A percentile compares a stretch with the other conserved stretches of the same genome.
phyloP scores from a whole-genome alignment of 2,888 invertebrate genomes.

The Saturnia japonica region DNA sequence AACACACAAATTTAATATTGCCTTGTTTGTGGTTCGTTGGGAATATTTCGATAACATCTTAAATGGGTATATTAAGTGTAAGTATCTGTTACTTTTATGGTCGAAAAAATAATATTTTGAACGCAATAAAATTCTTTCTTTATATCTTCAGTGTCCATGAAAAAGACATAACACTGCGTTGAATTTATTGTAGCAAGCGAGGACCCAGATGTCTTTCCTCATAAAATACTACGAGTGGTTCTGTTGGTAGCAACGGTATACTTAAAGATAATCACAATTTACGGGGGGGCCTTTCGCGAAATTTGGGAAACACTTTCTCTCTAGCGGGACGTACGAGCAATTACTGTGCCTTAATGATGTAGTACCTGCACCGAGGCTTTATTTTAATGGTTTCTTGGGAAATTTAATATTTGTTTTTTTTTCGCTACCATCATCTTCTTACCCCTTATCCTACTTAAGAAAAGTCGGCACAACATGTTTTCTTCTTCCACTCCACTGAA shows the following conservation, averaged over 20 bases:
- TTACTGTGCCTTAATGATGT: conserved; percentile 67
- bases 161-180: conserved; percentile 77
- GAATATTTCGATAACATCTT: conserved; percentile 30
- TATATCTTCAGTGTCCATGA: conserved; percentile 72
- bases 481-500: no score
- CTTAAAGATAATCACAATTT: conserved; percentile 81
- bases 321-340: conserved; percentile 62
- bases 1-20: conserved; percentile 4
- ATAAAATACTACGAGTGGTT: conserved; percentile 78
- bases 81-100: conserved; percentile 47
- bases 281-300: conserved; percentile 63
- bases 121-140: conserved; percentile 69
- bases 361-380: conserved; percentile 42
- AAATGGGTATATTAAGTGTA: conserved; percentile 40
- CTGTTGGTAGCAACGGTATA: conserved; percentile 70
- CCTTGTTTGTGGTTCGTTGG: neutral
- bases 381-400: conserved; percentile 52
- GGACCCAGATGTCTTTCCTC: conserved; percentile 79
- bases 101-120: conserved; percentile 62
- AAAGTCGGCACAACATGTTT: no score
- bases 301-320: conserved; percentile 66
- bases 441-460: no score
- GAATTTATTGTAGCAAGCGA: conserved; percentile 76
- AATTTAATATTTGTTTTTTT: conserved; percentile 35
- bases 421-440: no score